Conservation (phyloP, 2,888 invertebrate genomes). For the Tipula vernalis region DNA sequence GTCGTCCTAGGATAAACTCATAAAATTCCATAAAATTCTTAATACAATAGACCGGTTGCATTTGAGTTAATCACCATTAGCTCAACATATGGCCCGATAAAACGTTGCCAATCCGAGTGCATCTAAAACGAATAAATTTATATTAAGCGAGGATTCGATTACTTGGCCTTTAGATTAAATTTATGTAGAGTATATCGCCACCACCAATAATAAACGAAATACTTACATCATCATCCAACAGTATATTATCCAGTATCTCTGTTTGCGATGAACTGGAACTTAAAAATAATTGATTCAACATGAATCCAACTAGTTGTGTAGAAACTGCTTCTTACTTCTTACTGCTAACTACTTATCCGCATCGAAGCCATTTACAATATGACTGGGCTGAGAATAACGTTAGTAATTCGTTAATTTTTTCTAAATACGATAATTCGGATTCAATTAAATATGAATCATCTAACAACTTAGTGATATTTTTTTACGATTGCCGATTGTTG, state of each 20-base stretch:
- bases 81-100: slow-evolving; percentile 57
- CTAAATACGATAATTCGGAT: slow-evolving; percentile 43
- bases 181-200: too few species aligned
- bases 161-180: too few species aligned
- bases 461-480: slow-evolving; percentile 31
- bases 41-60: neutral
- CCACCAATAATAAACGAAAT: neutral
- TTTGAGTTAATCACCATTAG: slow-evolving; percentile 48
- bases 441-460: slow-evolving; percentile 28
- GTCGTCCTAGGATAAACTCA: neutral
- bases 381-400: slow-evolving; percentile 58
- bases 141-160: neutral
- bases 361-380: slow-evolving; percentile 47
- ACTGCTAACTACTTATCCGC: slow-evolving; percentile 34
- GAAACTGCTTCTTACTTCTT: slow-evolving; percentile 47
- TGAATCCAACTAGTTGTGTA: slow-evolving; percentile 44
- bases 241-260: slow-evolving; percentile 54
- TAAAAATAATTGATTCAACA: slow-evolving; percentile 58
- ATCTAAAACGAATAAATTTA: slow-evolving; percentile 38
- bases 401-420: slow-evolving; percentile 62
- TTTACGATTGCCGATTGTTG: slow-evolving; percentile 26
- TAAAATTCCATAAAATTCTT: neutral
- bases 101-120: slow-evolving; percentile 66
- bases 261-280: slow-evolving; percentile 46
- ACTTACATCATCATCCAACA: slow-evolving; percentile 56